Evolutionary conservation across 2,113 vertebrate genomes (phyloP).

Genomic region (Puma concolor): DNA sequence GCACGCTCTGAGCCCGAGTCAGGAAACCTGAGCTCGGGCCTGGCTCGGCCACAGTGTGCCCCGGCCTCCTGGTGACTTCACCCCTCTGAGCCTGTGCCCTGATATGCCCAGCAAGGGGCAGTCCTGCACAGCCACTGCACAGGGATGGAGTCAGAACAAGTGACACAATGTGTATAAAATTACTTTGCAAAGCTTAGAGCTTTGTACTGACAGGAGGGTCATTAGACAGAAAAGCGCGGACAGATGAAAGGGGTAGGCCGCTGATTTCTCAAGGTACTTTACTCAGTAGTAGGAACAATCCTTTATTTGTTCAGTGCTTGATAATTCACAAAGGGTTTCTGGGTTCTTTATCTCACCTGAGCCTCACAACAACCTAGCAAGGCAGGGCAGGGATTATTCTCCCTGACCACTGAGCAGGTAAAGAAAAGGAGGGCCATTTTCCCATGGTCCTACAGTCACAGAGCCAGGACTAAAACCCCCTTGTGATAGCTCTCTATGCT

Average conservation of each 20-base stretch:
- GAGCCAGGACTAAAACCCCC: neutral
- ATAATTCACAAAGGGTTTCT: conserved; percentile 6
- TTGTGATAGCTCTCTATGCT: neutral
- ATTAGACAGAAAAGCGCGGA: neutral
- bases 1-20: neutral
- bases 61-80: neutral
- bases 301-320: conserved; percentile 28
- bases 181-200: neutral
- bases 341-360: conserved; percentile 23
- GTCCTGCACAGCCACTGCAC: neutral
- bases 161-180: neutral
- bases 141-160: neutral
- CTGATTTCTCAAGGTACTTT: neutral
- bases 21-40: conserved; percentile 65
- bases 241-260: neutral
- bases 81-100: conserved; percentile 25
- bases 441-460: neutral
- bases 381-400: neutral
- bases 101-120: conserved; percentile 43
- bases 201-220: neutral
- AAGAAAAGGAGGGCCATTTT: neutral
- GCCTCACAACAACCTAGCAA: neutral
- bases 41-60: neutral
- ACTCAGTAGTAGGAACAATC: neutral
- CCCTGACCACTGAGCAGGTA: neutral